Base-by-base conservation (phyloP, 2,113 vertebrate genomes). In the Heterotilapia buettikoferi region DNA sequence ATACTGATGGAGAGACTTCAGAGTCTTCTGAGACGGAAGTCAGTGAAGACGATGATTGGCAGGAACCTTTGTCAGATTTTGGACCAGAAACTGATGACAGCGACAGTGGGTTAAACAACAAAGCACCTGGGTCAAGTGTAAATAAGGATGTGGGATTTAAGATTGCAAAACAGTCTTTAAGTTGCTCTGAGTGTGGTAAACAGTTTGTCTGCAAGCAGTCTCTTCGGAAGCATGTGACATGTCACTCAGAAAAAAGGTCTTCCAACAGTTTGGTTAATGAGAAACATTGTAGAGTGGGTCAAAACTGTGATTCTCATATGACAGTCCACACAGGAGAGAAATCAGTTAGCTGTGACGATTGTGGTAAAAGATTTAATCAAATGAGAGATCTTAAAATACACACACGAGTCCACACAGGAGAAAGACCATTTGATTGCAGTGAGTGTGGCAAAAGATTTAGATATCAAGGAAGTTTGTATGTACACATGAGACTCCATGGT, bases 21-120 rank as follows among this genome's bases (percentile, higher is more conserved):
- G 53, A 40, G n/a, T 57, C 71, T 76, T 76, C 71, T 76, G 43
- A 76, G 53, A 57, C 79, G 0, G 79, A 81, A 40, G 52, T 26
- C 79, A 81, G 79, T 57, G 79, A 81, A 13, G 50, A 56, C 6
- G 5, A 80, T 80, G 78, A 80, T 38, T 76, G 78, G 78, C 47
- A 56, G 53, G 79, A 81, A 71, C 66, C 66, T 71, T 71, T 71
- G 38, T 71, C 66, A 16, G 66, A 71, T 71, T 71, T 14, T 43
- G 66, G 38, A 71, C 66, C 38, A 9, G 66, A 71, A 1, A 26
- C 66, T 71, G 66, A 71, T 38, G 66, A 71, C 38, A 50, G 29
- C 4, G 43, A 78, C 24, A 76, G 21, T 0, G 0, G 0, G 5
- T 45, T 43, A 26, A 73, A 73, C n/a, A 43, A 73, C n/a, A 78